Percentiles rank a stretch among this genome's conserved stretches.
Evolutionary conservation across 2,888 invertebrate genomes (phyloP).

Genomic region (Tolmerus cingulatus): DNA sequence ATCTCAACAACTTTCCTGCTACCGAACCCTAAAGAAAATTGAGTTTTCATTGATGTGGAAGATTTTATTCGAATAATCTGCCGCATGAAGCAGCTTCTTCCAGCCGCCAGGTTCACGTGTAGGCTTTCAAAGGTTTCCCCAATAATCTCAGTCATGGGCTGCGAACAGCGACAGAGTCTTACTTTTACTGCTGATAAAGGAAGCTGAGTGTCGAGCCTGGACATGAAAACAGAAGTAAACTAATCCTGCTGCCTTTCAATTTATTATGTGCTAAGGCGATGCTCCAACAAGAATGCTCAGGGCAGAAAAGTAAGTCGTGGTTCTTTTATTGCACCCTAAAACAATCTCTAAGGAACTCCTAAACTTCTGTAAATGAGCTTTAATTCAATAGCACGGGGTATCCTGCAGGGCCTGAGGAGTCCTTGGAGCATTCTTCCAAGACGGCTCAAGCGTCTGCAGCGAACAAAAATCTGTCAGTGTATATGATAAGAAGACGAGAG

Average conservation of each 20-base stretch:
- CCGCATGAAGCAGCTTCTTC: neutral
- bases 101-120: neutral
- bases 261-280: conserved; percentile 6
- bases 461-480: conserved; percentile 11
- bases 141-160: neutral
- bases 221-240: neutral
- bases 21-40: neutral
- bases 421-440: neutral
- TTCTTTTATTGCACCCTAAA: conserved; percentile 33
- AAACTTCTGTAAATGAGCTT: conserved; percentile 31
- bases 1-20: neutral
- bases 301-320: conserved; percentile 2
- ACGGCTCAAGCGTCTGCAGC: neutral
- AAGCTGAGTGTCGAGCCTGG: neutral
- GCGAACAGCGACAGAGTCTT: neutral
- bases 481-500: neutral
- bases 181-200: neutral
- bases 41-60: neutral
- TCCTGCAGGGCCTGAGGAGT: neutral
- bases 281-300: neutral
- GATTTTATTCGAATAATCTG: neutral
- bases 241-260: conserved; percentile 3
- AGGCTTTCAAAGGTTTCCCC: neutral
- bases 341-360: conserved; percentile 17
- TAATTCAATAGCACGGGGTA: conserved; percentile 1